Conservation (phyloP, 92 coral and sea anemone genomes). For the Galaxea fascicularis region DNA sequence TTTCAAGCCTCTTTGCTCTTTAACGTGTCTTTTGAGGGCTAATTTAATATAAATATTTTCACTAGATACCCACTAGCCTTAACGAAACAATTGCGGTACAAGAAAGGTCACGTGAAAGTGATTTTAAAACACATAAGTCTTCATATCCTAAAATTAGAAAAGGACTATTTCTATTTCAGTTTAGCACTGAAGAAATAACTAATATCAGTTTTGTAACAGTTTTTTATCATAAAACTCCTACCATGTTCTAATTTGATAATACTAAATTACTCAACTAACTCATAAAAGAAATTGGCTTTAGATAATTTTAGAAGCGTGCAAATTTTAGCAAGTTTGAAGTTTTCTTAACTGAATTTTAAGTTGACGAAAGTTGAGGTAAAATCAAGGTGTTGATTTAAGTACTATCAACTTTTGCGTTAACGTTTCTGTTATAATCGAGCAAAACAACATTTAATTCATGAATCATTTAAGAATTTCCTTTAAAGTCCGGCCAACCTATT, state of each 20-base stretch:
- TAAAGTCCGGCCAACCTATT: background rate
- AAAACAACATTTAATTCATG: background rate
- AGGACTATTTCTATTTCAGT: background rate
- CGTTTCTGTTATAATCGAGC: no score
- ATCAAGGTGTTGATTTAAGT: no score
- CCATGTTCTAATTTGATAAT: no score
- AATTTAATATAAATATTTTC: constrained; percentile 18
- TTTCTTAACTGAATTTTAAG: background rate
- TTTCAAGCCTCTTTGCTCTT: background rate
- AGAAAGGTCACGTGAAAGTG: constrained; percentile 14
- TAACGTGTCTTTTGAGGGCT: background rate
- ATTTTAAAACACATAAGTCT: background rate
- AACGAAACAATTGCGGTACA: constrained; percentile 2
- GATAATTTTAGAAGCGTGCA: background rate
- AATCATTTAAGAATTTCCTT: background rate
- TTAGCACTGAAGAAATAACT: background rate
- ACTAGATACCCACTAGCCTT: constrained; percentile 5
- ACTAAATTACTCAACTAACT: background rate
- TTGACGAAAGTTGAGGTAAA: no score
- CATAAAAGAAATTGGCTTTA: background rate
- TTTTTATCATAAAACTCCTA: background rate
- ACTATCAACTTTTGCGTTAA: no score
- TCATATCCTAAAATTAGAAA: background rate
- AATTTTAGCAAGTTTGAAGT: background rate
- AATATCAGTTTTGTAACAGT: background rate